A percentile compares a stretch with the other conserved stretches of the same genome.
Conservation (phyloP, 2,797 vertebrate species). For the Allenopithecus nigroviridis region DNA sequence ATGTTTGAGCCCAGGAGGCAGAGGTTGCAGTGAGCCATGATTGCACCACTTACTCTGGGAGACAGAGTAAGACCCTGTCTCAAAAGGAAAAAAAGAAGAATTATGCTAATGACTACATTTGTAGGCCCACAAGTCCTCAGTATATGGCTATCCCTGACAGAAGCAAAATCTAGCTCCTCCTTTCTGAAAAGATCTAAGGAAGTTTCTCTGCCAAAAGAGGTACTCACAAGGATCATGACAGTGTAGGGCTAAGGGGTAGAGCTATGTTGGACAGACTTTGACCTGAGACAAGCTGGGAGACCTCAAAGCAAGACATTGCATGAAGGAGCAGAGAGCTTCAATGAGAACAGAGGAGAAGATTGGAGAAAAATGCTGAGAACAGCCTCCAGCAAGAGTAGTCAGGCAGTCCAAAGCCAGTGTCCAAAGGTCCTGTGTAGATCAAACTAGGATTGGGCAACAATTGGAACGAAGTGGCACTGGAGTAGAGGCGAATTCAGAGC, state of each 20-base stretch:
- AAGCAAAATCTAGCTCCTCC: not conserved
- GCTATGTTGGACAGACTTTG: not conserved
- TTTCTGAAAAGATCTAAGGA: not conserved
- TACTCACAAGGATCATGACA: not conserved
- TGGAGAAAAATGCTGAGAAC: not conserved
- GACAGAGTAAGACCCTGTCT: no score
- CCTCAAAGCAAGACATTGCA: not conserved
- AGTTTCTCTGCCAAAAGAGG: not conserved
- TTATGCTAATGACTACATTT: not conserved
- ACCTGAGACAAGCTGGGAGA: not conserved
- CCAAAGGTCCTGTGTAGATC: not conserved
- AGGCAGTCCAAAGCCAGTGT: not conserved
- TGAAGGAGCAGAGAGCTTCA: not conserved
- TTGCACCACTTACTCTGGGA: no score
- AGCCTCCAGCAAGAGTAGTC: not conserved
- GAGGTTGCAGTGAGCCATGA: no score
- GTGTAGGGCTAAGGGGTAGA: not conserved
- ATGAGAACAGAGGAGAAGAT: not conserved
- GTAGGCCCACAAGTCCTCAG: not conserved
- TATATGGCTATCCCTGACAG: not conserved
- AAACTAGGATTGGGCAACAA: not conserved
- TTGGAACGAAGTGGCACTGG: not conserved
- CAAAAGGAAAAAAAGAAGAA: no score
- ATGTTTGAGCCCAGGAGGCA: no score
- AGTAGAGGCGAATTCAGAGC: not conserved